phyloP scores from a whole-genome alignment of 2,888 invertebrate genomes.

The Fissipunctia ypsillon region DNA sequence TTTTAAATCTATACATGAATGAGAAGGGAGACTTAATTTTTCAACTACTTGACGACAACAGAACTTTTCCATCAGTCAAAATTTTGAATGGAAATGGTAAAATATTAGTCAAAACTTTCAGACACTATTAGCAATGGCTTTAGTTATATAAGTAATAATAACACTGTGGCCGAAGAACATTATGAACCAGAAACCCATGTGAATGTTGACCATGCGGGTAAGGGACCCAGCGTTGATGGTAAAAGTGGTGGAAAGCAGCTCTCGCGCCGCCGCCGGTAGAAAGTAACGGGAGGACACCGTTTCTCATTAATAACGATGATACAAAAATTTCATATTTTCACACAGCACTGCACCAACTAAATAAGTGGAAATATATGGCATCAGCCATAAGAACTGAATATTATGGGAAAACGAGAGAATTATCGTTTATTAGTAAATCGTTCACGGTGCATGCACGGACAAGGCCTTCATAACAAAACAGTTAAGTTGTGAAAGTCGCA shows the following conservation, averaged over 20 bases:
- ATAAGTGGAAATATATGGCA: slow-evolving; percentile 26
- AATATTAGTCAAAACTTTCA: background rate
- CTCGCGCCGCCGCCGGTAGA: slow-evolving; percentile 72
- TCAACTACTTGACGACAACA: background rate
- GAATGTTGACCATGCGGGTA: slow-evolving; percentile 58
- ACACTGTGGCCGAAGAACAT: background rate
- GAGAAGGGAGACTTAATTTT: background rate
- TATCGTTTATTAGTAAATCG: slow-evolving; percentile 68
- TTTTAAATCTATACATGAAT: background rate
- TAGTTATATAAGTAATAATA: background rate
- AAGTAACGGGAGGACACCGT: slow-evolving; percentile 75
- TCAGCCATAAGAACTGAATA: slow-evolving; percentile 33
- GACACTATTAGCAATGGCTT: background rate
- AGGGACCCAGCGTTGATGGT: slow-evolving; percentile 65
- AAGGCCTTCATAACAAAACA: slow-evolving; percentile 75
- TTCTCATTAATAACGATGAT: slow-evolving; percentile 73
- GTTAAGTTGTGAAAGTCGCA: slow-evolving; percentile 78
- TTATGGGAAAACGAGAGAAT: slow-evolving; percentile 59
- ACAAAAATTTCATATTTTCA: slow-evolving; percentile 67
- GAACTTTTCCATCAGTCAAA: background rate
- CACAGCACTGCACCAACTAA: slow-evolving; percentile 18
- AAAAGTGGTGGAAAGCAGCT: slow-evolving; percentile 75
- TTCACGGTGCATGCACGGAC: slow-evolving; percentile 69
- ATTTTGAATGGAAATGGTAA: background rate
- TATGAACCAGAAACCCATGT: slow-evolving; percentile 16